Conservation (phyloP, 1,140 invertebrate species). For the Hermetia illucens region DNA sequence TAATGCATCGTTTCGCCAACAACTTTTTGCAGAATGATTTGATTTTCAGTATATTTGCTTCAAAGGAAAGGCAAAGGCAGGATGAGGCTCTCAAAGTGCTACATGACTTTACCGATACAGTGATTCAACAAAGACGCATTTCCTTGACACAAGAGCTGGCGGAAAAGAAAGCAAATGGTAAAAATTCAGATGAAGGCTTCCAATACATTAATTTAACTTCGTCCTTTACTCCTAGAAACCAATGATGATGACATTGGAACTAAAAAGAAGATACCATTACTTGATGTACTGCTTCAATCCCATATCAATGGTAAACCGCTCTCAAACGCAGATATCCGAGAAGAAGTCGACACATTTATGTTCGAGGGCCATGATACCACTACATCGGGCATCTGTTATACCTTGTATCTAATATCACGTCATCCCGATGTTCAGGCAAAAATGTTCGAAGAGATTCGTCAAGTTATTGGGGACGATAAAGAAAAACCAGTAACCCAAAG, state of each 20-base stretch:
- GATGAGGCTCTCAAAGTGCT: constrained; percentile 40
- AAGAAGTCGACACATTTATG: constrained; percentile 57
- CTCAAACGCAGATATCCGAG: constrained; percentile 44
- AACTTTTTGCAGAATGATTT: constrained; percentile 22
- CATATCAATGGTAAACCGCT: constrained; percentile 34
- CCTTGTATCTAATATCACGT: constrained; percentile 14
- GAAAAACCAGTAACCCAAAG: constrained; percentile 23
- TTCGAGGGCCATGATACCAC: constrained; percentile 39
- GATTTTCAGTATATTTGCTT: constrained; percentile 25
- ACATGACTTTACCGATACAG: constrained; percentile 46
- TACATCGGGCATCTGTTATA: constrained; percentile 17
- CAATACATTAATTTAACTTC: too few relatives aligned
- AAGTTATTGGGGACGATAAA: constrained; percentile 11
- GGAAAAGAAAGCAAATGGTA: too few relatives aligned
- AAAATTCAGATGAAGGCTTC: too few relatives aligned
- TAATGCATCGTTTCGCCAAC: constrained; percentile 21
- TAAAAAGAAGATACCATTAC: constrained; percentile 44
- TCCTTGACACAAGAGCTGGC: constrained; percentile 22
- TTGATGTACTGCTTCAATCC: constrained; percentile 51
- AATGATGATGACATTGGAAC: constrained; percentile 16
- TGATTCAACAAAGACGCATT: constrained; percentile 27
- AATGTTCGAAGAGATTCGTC: constrained; percentile 16
- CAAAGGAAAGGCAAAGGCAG: constrained; percentile 30
- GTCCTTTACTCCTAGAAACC: too few relatives aligned
- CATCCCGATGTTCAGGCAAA: constrained; percentile 16